A percentile compares a stretch with the other conserved stretches of the same genome.
phyloP scores from a whole-genome alignment of 2,797 vertebrate species.

The Poeciliopsis gracilis region DNA sequence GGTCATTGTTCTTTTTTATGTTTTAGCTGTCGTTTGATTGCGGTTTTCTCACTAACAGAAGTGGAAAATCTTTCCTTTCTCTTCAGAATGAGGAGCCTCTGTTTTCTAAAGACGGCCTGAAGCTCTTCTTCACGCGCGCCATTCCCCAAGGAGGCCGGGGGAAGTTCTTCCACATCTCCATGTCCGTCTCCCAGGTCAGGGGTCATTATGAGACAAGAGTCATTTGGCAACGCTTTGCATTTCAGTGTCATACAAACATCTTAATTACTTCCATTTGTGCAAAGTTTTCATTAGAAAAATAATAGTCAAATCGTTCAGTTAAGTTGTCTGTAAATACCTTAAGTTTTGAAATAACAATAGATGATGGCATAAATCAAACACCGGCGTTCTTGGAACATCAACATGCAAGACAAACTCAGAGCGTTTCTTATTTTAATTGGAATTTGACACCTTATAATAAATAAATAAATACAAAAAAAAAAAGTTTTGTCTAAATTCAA shows the following conservation, averaged over 20 bases:
- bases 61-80: not conserved
- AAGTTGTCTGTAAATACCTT: too few species aligned
- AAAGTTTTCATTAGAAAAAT: too few species aligned
- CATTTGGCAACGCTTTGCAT: not conserved
- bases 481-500: too few species aligned
- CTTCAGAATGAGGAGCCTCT: constrained; percentile 90
- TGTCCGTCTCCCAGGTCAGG: constrained; percentile 91
- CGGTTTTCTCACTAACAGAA: not conserved
- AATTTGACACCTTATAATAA: too few species aligned
- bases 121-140: constrained; percentile 93
- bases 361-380: too few species aligned
- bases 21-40: not conserved
- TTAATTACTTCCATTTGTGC: not conserved
- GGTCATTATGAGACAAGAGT: not conserved
- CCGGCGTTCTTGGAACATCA: too few species aligned
- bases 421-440: too few species aligned
- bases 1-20: not conserved
- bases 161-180: constrained; percentile 95
- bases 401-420: too few species aligned
- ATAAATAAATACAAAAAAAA: too few species aligned
- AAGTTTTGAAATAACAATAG: too few species aligned
- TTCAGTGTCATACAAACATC: not conserved
- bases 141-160: constrained; percentile 92
- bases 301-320: too few species aligned
- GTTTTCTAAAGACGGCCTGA: constrained; percentile 92